Conservation (phyloP, 1,140 invertebrate species). For the Archegozetes longisetosus region DNA sequence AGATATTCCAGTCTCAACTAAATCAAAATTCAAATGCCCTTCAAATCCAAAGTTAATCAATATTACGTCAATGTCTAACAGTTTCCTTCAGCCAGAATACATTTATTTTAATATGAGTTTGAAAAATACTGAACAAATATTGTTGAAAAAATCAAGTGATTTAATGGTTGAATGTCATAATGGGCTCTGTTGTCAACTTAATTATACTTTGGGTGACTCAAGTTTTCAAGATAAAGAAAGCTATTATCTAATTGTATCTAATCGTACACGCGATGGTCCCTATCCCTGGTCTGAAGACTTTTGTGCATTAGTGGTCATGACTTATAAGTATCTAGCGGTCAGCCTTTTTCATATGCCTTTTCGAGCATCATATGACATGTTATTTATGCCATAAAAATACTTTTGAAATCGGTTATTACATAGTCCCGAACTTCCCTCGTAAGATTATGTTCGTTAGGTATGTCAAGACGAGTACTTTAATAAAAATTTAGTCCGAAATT, state of each 20-base stretch:
- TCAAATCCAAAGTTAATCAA: not conserved
- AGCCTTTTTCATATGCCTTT: too few relatives aligned
- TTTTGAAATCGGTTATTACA: not conserved
- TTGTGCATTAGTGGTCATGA: constrained; percentile 11
- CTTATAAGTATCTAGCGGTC: not conserved
- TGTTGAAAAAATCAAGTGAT: constrained; percentile 1
- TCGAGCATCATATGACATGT: too few relatives aligned
- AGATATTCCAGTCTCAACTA: not conserved
- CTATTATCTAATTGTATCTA: not conserved
- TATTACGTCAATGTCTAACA: not conserved
- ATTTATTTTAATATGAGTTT: constrained; percentile 1
- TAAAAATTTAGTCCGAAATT: too few relatives aligned
- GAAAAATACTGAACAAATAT: not conserved
- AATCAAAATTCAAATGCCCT: not conserved
- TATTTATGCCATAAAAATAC: too few relatives aligned
- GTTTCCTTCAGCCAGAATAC: not conserved
- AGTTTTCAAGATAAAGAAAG: not conserved
- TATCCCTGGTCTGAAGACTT: constrained; percentile 13
- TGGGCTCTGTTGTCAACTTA: constrained; percentile 17
- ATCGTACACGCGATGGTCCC: not conserved
- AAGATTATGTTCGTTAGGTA: too few relatives aligned
- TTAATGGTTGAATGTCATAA: constrained; percentile 10
- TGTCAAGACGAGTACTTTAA: too few relatives aligned
- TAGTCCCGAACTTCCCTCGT: not conserved
- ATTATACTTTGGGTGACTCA: not conserved